Percentiles rank a stretch among this genome's conserved stretches.
Evolutionary conservation across 2,888 invertebrate genomes (phyloP).

Genomic region (Busseola fusca): DNA sequence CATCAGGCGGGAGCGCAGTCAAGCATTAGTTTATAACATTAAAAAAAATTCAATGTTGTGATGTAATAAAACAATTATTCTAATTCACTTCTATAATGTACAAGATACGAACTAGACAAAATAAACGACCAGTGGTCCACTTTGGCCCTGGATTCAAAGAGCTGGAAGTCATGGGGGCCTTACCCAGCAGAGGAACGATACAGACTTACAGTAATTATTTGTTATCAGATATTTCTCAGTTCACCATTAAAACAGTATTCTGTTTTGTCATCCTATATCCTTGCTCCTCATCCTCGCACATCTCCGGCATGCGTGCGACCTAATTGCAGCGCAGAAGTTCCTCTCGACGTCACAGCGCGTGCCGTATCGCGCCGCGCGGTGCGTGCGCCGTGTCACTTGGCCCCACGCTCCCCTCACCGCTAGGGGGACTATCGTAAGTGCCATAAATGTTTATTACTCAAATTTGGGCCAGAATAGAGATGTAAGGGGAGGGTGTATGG

Average conservation of each 20-base stretch:
- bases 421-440: conserved; percentile 30
- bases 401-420: conserved; percentile 2
- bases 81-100: not conserved
- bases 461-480: conserved; percentile 42
- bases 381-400: conserved; percentile 52
- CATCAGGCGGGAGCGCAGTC: too few species aligned
- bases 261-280: not conserved
- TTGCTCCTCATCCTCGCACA: conserved; percentile 1
- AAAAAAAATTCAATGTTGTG: not conserved
- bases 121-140: too few species aligned
- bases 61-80: not conserved
- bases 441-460: conserved; percentile 46
- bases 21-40: too few species aligned
- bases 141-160: too few species aligned
- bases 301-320: conserved; percentile 61
- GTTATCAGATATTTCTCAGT: not conserved
- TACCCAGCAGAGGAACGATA: too few species aligned
- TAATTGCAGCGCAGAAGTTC: conserved; percentile 53
- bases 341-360: conserved; percentile 52
- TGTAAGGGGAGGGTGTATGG: conserved; percentile 11
- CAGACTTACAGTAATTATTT: too few species aligned
- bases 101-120: too few species aligned
- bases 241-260: not conserved
- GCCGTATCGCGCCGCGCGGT: conserved; percentile 59
- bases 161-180: too few species aligned